Evolutionary conservation across 2,888 invertebrate species (phyloP), one percentile per base, ranked within the genome.

Genomic region (Cephus runcator): DNA sequence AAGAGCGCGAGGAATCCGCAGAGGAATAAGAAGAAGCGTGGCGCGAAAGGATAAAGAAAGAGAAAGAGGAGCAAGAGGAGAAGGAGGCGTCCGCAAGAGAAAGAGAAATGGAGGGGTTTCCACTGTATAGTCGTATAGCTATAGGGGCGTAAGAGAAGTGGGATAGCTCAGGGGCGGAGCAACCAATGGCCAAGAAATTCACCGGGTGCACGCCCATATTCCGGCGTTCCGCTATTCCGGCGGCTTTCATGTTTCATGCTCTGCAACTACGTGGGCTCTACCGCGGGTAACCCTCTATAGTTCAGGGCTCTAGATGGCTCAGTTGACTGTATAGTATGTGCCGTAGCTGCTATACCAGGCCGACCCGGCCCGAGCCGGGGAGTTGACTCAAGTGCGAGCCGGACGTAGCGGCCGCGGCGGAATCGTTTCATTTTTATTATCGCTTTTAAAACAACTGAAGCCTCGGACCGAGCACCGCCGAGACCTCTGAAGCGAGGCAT

Each of bases 341-440:
- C 36, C 36, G 36, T 36, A 3, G 36, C 36, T 36, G 4, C 36
- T 36, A 36, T 15, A 15, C 15, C 36, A 35, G 34, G 34, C 9
- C 34, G 34, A 34, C 34, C 34, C 3, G 36, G 36, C 36, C 36
- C 12, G 36, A 36, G 36, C 36, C 15, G 36, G 12, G 36, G 36
- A 36, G 36, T 36, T 1, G 12, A 36, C 36, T 36, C 36, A 15
- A 36, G 36, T 36, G 36, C 0, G 36, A 36, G 36, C 36, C 36
- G 36, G 36, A 36, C 36, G 36, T 15, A 76, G 80, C 76, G 79
- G 79, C 76, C 80, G 23, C 84, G 77, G 77, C 82, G 84, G 81
- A 88, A 89, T 88, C 88, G 88, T 90, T 90, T 90, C 89, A 86
- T 90, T 90, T 90, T 90, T 90, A 90, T 90, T 90, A 89, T 87